Evolutionary conservation across 2,888 invertebrate species (phyloP).

Genomic region (Eutolmus rufibarbis): DNA sequence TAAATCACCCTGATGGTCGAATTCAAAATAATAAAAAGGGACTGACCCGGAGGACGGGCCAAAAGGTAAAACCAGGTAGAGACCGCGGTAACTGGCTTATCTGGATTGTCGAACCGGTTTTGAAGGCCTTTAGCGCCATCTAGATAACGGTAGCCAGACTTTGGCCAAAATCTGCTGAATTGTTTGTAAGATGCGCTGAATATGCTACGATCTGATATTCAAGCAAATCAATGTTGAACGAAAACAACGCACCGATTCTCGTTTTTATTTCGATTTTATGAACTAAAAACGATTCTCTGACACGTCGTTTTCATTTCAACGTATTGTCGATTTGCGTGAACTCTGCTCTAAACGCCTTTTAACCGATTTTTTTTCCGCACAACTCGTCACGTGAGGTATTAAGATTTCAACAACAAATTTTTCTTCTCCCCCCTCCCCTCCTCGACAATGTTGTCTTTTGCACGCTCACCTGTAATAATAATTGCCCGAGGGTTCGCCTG

Average conservation of each 20-base stretch:
- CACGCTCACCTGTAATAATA: slow-evolving; percentile 42
- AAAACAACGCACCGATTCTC: not conserved
- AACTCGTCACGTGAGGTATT: slow-evolving; percentile 30
- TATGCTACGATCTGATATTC: not conserved
- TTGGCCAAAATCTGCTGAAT: slow-evolving; percentile 22
- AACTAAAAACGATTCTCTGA: not conserved
- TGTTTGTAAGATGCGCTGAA: not conserved
- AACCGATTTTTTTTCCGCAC: not conserved
- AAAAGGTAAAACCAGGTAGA: not conserved
- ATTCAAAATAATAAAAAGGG: not conserved
- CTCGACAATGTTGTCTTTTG: not conserved
- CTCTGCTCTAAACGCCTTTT: not conserved
- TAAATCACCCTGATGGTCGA: not conserved
- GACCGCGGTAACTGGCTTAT: not conserved
- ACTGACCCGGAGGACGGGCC: not conserved
- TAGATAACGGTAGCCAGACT: slow-evolving; percentile 37
- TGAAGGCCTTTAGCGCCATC: slow-evolving; percentile 33
- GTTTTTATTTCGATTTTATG: not conserved
- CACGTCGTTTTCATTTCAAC: not conserved
- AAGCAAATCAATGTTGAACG: not conserved
- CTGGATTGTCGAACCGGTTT: not conserved
- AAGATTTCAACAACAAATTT: slow-evolving; percentile 42
- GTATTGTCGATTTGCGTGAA: not conserved
- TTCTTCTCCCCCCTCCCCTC: not conserved
- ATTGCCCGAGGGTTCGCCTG: slow-evolving; percentile 38